These are phyloP conservation scores for Apodemia hepburni DNA, from an alignment of 2,888 invertebrate species.

Conservation along the genomic window DNA sequence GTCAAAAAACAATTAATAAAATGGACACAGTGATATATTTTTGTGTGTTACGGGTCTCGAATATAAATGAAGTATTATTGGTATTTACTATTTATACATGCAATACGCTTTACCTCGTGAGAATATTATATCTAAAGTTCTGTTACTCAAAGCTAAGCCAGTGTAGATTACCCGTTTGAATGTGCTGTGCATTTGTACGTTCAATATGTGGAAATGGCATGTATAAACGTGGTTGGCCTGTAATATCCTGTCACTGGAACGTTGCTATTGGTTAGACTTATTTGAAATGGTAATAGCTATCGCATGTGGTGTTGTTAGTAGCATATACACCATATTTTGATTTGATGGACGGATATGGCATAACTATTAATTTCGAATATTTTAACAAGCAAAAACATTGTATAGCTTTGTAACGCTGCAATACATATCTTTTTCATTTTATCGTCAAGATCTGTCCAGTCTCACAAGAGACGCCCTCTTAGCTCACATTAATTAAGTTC, in stretches of 20 bases:
- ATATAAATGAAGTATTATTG: not conserved
- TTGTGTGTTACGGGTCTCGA: no score
- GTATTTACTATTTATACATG: not conserved
- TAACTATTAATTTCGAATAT: no score
- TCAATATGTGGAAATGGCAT: conserved; percentile 14
- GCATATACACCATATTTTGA: not conserved
- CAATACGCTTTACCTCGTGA: not conserved
- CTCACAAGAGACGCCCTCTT: no score
- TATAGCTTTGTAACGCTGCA: no score
- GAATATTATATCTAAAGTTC: not conserved
- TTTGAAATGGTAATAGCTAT: conserved; percentile 13
- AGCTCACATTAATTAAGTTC: no score
- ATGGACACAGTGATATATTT: no score
- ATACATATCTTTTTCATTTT: no score
- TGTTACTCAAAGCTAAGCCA: not conserved
- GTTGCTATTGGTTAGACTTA: not conserved
- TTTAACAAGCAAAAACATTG: no score
- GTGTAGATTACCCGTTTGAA: not conserved
- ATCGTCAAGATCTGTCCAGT: no score
- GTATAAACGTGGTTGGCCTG: conserved; percentile 10
- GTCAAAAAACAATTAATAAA: no score
- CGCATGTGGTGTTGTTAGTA: not conserved
- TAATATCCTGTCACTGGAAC: conserved; percentile 9
- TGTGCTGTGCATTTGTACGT: conserved; percentile 3
- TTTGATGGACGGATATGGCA: no score